Evolutionary conservation across 2,797 vertebrate genomes (phyloP), one percentile per base, ranked within the genome.

Genomic region (Yasuhikotakia modesta): DNA sequence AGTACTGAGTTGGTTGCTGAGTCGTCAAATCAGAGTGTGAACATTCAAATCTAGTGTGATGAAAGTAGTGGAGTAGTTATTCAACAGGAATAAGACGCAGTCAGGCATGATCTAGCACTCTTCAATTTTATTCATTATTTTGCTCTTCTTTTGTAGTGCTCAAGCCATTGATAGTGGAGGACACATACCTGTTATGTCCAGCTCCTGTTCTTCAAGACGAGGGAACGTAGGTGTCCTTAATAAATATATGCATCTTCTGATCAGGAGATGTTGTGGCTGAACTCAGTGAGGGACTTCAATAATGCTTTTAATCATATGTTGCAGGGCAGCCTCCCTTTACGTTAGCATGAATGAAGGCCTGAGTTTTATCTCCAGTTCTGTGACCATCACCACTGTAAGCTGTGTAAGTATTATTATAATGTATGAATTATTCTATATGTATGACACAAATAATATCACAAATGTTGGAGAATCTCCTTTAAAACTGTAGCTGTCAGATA

Each of bases 321-420:
- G 66, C 90, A 98, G 98, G 94, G 93, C 95, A 82, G 98, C 96
- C 2, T 96, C 96, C 30, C 95, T 99, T 60, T 96, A 97, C 30
- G 98, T 99, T 91, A 99, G 98, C 82, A 98, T 99, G 97, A 99
- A 99, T 0, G 96, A 99, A 13, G 98, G 98, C 0, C 91, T 99
- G 79, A 99, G 96, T 84, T 99, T 99, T 91, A 98, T 99, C 92
- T 97, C 97, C 73, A 99, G 97, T 55, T 98, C 95, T 0, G 97
- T 99, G 87, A 99, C 96, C 87, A 99, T 99, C 86, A 97, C 95
- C 85, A 98, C 96, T 77, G 95, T 96, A 1, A 93, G 96, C 89
- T 99, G 98, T 78, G 98, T 99, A 90, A 98, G 98, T 96, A 82
- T 55, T 74, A 53, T 50, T 52, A 13, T n/a, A 19, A n/a, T n/a